Conservation (phyloP, 1,140 invertebrate species). For the Psix sp. region DNA sequence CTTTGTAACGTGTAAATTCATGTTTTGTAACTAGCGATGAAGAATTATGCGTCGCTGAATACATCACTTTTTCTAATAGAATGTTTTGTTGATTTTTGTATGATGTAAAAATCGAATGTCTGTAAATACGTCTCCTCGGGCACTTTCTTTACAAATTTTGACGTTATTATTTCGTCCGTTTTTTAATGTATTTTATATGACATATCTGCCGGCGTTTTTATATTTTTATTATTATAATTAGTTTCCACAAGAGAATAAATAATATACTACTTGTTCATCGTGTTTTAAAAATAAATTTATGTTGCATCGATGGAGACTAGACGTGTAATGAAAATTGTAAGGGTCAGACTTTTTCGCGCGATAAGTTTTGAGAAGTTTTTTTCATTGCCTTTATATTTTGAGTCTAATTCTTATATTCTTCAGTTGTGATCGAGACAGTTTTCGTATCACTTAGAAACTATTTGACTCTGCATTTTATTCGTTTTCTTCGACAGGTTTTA, state of each 20-base stretch:
- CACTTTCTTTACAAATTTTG: neutral
- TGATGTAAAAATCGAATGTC: slow-evolving; percentile 10
- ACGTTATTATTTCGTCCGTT: slow-evolving; percentile 1
- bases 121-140: slow-evolving; percentile 27
- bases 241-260: too few relatives aligned
- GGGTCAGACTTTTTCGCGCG: slow-evolving; percentile 21
- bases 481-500: slow-evolving; percentile 5
- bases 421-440: slow-evolving; percentile 23
- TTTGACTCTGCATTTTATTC: slow-evolving; percentile 1
- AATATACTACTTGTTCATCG: too few relatives aligned
- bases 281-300: neutral
- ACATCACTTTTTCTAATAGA: slow-evolving; percentile 3
- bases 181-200: slow-evolving; percentile 21
- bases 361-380: slow-evolving; percentile 17
- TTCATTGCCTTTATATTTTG: neutral
- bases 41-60: slow-evolving; percentile 8
- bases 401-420: neutral
- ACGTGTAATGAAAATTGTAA: slow-evolving; percentile 14
- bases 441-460: neutral
- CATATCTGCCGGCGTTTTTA: too few relatives aligned
- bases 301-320: slow-evolving; percentile 3
- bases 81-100: slow-evolving; percentile 10
- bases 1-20: slow-evolving; percentile 23
- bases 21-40: slow-evolving; percentile 24
- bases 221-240: too few relatives aligned